Conservation (phyloP, 2,797 vertebrate species). For the Peromyscus nudipes region DNA sequence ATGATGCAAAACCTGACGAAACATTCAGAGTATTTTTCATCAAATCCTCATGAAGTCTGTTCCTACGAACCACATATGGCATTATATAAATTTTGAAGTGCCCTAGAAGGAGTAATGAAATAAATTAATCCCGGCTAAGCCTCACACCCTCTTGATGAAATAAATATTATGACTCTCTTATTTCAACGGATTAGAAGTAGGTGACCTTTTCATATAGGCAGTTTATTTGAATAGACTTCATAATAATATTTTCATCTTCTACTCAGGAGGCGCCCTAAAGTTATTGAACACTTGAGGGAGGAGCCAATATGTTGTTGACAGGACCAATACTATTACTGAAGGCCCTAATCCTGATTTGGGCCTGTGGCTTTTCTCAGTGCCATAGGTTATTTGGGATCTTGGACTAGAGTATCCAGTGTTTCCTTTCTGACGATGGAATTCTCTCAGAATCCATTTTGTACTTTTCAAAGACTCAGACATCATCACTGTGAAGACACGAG, state of each 20-base stretch:
- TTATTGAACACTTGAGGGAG: conserved; percentile 40
- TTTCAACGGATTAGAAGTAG: conserved; percentile 77
- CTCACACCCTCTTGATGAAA: conserved; percentile 71
- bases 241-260: conserved; percentile 73
- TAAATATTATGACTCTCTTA: conserved; percentile 79
- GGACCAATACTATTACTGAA: not conserved
- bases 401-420: not conserved
- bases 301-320: conserved; percentile 30
- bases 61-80: conserved; percentile 57
- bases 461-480: conserved; percentile 33
- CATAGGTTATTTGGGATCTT: conserved; percentile 12
- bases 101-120: conserved; percentile 66
- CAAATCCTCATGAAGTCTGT: conserved; percentile 21
- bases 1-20: conserved; percentile 33
- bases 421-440: conserved; percentile 22
- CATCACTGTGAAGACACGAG: not conserved
- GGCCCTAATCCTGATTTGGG: not conserved
- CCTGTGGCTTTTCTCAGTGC: conserved; percentile 25
- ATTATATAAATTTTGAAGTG: conserved; percentile 74
- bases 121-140: conserved; percentile 76
- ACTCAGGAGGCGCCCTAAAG: conserved; percentile 44
- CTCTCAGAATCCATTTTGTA: conserved; percentile 21
- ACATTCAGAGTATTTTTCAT: conserved; percentile 60
- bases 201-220: conserved; percentile 62
- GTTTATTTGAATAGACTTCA: conserved; percentile 76